Conservation (phyloP, 2,113 vertebrate species). For the Symphodus melops region DNA sequence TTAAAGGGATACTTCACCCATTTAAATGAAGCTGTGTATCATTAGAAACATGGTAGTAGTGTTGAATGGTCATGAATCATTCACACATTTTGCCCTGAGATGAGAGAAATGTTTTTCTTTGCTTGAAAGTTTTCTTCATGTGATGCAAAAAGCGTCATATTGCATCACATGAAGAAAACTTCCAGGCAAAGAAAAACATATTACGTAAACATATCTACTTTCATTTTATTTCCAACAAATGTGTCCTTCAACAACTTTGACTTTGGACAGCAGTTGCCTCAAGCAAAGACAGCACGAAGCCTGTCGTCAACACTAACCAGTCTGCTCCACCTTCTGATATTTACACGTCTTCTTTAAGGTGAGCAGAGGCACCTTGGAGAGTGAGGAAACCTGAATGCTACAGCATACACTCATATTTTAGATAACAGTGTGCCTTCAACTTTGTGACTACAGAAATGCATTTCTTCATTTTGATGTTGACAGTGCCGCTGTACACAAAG, state of each 20-base stretch:
- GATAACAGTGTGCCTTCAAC: neutral
- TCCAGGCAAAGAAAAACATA: too few species aligned
- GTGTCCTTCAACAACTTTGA: neutral
- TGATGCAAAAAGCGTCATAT: too few species aligned
- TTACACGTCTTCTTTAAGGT: neutral
- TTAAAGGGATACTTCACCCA: too few species aligned
- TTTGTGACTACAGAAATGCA: neutral
- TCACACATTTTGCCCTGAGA: too few species aligned
- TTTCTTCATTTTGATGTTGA: neutral
- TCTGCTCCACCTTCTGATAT: neutral
- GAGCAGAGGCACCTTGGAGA: neutral
- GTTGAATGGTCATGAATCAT: too few species aligned
- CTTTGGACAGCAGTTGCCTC: neutral
- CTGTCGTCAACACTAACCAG: neutral
- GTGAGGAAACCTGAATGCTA: neutral
- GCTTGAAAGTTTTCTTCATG: too few species aligned
- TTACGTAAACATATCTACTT: too few species aligned
- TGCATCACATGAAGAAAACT: too few species aligned
- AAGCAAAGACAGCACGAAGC: neutral
- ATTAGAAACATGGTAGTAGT: too few species aligned
- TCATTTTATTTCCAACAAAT: neutral
- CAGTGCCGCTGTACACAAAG: neutral
- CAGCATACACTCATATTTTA: slow-evolving; percentile 2
- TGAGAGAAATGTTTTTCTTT: too few species aligned
- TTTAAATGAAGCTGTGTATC: too few species aligned